Evolutionary conservation across 2,113 vertebrate genomes (phyloP).

Genomic region (Loxodonta africana): DNA sequence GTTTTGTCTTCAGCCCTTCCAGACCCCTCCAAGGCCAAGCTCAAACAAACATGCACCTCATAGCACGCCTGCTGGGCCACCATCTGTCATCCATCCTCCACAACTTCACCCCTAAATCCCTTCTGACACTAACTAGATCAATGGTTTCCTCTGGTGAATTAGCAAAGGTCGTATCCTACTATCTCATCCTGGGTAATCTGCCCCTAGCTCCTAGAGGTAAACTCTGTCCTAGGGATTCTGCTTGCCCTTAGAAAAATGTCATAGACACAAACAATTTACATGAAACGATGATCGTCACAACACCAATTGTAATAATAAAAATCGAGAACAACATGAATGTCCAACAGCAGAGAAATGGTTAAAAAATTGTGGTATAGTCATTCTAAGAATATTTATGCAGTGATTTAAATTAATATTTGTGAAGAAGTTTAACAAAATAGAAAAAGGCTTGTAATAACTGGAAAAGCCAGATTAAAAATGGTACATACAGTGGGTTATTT

Average conservation of each 20-base stretch:
- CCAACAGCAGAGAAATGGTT: neutral
- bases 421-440: slow-evolving; percentile 5
- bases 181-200: neutral
- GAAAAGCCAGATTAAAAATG: slow-evolving; percentile 51
- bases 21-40: neutral
- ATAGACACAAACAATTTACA: neutral
- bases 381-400: neutral
- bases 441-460: neutral
- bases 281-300: neutral
- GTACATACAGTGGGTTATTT: neutral
- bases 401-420: slow-evolving; percentile 20
- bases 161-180: neutral
- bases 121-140: neutral
- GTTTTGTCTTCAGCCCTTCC: neutral
- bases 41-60: neutral
- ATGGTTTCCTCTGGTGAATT: neutral
- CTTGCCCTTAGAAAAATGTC: neutral
- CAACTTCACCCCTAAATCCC: neutral
- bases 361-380: neutral
- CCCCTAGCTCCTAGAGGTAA: neutral
- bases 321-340: neutral
- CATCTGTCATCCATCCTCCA: neutral
- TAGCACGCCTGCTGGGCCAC: neutral
- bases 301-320: slow-evolving; percentile 34
- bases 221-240: neutral